Percentiles rank a stretch among this genome's conserved stretches.
These are phyloP conservation scores for Hypomecis punctinalis DNA, from an alignment of 2,888 invertebrate species.

Conservation along the genomic window DNA sequence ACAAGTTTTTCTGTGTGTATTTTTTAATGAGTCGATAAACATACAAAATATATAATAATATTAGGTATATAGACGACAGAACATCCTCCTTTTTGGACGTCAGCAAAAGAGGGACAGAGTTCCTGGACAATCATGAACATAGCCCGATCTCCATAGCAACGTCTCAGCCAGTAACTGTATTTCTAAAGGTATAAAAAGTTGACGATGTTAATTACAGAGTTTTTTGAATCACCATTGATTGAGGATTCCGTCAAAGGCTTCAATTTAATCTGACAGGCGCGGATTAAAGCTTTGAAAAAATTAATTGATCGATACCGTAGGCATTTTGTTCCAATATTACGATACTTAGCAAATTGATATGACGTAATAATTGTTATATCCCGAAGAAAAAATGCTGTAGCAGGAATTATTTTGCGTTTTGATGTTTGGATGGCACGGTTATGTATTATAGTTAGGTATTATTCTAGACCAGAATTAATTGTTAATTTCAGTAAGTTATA, in stretches of 20 bases:
- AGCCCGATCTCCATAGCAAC: neutral
- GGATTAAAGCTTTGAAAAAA: constrained; percentile 21
- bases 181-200: constrained; percentile 1
- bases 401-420: too few species aligned
- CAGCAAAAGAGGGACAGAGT: too few species aligned
- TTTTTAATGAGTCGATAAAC: too few species aligned
- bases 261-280: constrained; percentile 26
- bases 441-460: too few species aligned
- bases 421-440: too few species aligned
- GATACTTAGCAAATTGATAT: constrained; percentile 23
- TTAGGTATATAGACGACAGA: too few species aligned
- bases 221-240: constrained; percentile 15
- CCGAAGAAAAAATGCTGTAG: neutral
- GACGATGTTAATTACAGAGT: constrained; percentile 5
- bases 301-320: constrained; percentile 22
- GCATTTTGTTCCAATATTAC: constrained; percentile 20
- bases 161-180: neutral
- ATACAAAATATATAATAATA: too few species aligned
- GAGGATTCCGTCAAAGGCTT: constrained; percentile 11
- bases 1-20: too few species aligned
- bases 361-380: constrained; percentile 3
- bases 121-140: too few species aligned
- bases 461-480: too few species aligned
- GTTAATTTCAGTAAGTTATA: too few species aligned
- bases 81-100: too few species aligned